A percentile compares a stretch with the other conserved stretches of the same genome.
Evolutionary conservation across 2,113 vertebrate species (phyloP).

Genomic region (Emydocephalus ijimae): DNA sequence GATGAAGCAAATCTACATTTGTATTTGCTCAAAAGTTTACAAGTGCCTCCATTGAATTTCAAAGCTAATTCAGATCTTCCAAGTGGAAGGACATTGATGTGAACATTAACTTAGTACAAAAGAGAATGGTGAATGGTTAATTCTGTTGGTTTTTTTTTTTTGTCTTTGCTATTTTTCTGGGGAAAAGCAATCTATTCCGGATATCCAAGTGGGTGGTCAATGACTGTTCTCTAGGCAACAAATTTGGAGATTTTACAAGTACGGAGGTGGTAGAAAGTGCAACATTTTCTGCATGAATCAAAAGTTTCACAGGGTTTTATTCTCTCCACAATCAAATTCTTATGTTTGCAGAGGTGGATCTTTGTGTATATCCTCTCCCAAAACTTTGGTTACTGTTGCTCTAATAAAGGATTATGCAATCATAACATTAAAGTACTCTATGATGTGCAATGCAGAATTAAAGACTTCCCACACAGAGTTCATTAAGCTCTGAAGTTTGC

Average conservation of each 20-base stretch:
- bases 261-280: background rate
- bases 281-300: background rate
- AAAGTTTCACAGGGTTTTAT: background rate
- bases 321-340: background rate
- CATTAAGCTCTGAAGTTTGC: conserved; percentile 61
- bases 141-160: background rate
- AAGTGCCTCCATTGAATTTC: background rate
- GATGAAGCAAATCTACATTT: background rate
- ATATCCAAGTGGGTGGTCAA: background rate
- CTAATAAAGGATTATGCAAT: conserved; percentile 62
- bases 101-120: background rate
- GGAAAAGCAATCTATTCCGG: accelerated
- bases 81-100: background rate
- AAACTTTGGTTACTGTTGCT: conserved; percentile 42
- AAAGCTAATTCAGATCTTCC: background rate
- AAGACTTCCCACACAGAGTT: conserved; percentile 64
- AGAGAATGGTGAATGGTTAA: background rate
- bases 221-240: background rate
- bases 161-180: background rate
- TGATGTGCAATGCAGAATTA: conserved; percentile 59
- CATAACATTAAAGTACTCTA: conserved; percentile 54
- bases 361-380: conserved; percentile 1
- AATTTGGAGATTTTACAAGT: background rate
- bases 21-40: background rate
- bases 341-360: background rate